Evolutionary conservation across 1,140 invertebrate species (phyloP), one percentile per base, ranked within the genome.

Genomic region (Diabrotica undecimpunctata): DNA sequence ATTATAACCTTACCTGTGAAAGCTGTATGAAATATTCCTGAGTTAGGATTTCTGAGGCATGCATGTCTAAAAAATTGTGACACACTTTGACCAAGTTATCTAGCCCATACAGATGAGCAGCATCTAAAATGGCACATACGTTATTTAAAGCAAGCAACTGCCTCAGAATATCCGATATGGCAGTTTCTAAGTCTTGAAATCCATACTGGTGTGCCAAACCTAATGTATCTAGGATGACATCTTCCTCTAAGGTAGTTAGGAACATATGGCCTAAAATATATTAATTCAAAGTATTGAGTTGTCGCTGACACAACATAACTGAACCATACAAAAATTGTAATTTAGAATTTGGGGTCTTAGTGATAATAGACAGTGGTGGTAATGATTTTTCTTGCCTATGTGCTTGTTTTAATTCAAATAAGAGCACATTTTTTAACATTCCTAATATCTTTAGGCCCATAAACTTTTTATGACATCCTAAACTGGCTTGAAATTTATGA

Each of bases 181-280:
- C 87, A 7, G 86, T 81, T 83, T 98, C 94, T 57, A 99, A 80
- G 77, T 97, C 93, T 67, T 88, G 85, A 83, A 98, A 97, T 41
- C 95, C 95, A 83, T 97, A 99, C 73, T 96, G 90, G 84, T 99
- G 94, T 35, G 94, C 92, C 74, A 99, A 83, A 6, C 90, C 92
- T 57, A 97, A 80, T 54, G 94, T 90, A 75, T 97, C 94, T 62
- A 96, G 81, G 46, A 96, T 85, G 50, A 90, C 85, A 68, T 96
- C 93, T 77, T 96, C 93, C 75, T 91, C 90, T 66, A 96, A 82
- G 68, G 90, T 86, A 11, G 88, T 86, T 37, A 98, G 81, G 56
- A 90, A 90, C 84, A 98, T 90, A 69, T 88, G 88, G 46, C 94
- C 93, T 75, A 46, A 46, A 46, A 46, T 46, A 10, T 46, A 6